phyloP scores from a whole-genome alignment of 2,888 invertebrate species.

The Altica lythri region DNA sequence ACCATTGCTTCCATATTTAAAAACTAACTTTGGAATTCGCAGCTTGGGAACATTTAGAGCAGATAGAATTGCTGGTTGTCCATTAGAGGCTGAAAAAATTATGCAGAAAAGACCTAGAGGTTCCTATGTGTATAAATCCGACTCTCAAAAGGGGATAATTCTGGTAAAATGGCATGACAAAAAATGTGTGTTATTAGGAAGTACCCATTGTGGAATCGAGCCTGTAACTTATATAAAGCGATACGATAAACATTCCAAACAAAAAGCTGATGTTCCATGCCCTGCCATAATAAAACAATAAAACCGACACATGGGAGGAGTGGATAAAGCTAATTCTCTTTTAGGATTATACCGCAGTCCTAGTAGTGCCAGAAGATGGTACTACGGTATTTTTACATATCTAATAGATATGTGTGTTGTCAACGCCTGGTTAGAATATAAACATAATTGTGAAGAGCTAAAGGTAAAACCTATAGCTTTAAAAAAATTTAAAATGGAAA shows the following conservation, averaged over 20 bases:
- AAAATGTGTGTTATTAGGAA: constrained; percentile 19
- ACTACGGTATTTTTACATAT: constrained; percentile 18
- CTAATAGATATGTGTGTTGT: constrained; percentile 20
- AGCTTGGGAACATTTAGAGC: constrained; percentile 12
- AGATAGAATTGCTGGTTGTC: too few species aligned
- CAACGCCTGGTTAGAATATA: constrained; percentile 19
- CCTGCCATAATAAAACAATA: constrained; percentile 19
- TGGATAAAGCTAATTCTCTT: constrained; percentile 21
- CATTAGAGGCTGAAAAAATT: constrained; percentile 21
- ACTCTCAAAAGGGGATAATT: too few species aligned
- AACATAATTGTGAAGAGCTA: too few species aligned
- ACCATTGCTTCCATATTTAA: background rate
- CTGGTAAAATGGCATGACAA: constrained; percentile 28
- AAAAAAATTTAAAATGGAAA: constrained; percentile 15
- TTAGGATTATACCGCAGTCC: constrained; percentile 20
- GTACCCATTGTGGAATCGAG: constrained; percentile 20
- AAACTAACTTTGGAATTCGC: background rate
- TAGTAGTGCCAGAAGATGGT: constrained; percentile 17
- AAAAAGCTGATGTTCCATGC: constrained; percentile 19
- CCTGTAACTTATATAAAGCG: constrained; percentile 18
- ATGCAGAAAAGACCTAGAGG: constrained; percentile 17
- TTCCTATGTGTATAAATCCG: constrained; percentile 15
- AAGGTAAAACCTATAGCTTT: constrained; percentile 10
- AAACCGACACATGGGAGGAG: constrained; percentile 24
- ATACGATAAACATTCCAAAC: constrained; percentile 18